Base-by-base conservation (phyloP, 2,888 invertebrate genomes). In the Drosophila falleni region DNA sequence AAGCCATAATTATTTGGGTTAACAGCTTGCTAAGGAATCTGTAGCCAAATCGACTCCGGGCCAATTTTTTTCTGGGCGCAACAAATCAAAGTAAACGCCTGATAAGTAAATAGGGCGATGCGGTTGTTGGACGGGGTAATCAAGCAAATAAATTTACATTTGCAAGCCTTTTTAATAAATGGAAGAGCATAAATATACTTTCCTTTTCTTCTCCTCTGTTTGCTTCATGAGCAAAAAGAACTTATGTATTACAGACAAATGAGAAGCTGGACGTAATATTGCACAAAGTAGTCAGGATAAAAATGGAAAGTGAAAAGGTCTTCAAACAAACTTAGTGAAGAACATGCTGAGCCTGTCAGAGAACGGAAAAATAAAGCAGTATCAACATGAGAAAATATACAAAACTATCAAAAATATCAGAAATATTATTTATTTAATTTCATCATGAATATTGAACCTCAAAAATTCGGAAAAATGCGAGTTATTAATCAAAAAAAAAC, bases 1-100 rank as follows among this genome's bases (percentile, higher is more conserved):
- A 87, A 87, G 87, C 85, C 82, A 87, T 87, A 87, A 86, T 86
- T 86, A 89, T 86, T 86, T 89, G 86, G 86, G 89, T 87, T 89
- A 86, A 86, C 86, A 86, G 89, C 89, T 85, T 89, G 87, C 80
- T 79, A 85, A 81, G 64, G 42, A 61, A 70, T 23, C 23, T 23
- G 23, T 23, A 73, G 65, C 33, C 39, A 49, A 42, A 62, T 55
- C 55, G 37, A 41, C 53, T 50, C 37, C 3, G 26, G 23, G 42
- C 82, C 83, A 74, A 84, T 84, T 76, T 60, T 59, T 58, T 76
- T 71, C 67, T 51, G 58, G 66, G 71, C 60, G 60, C 68, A 76
- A 86, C 86, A 89, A 89, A 89, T 86, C 89, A 86, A 87, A 89
- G 72, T 55, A 58, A 71, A 71, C 78, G 66, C 61, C 74, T 70